A percentile compares a stretch with the other conserved stretches of the same genome.
phyloP scores from a whole-genome alignment of 2,888 invertebrate genomes.

The Andricus curvator region DNA sequence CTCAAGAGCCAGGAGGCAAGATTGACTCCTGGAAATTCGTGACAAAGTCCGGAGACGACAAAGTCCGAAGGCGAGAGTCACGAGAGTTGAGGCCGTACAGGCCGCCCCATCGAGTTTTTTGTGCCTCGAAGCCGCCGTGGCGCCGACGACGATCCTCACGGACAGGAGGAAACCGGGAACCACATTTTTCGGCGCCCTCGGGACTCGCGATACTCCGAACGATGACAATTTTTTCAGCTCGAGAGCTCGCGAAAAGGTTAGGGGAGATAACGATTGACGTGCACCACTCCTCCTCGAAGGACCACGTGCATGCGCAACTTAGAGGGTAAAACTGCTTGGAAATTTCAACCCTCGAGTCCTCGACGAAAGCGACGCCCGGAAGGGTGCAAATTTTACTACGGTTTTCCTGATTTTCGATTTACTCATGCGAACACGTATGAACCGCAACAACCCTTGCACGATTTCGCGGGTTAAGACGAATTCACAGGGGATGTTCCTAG shows the following conservation, averaged over 20 bases:
- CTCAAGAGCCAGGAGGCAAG: neutral
- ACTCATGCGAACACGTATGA: neutral
- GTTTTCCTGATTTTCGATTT: neutral
- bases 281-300: slow-evolving; percentile 43
- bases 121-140: slow-evolving; percentile 22
- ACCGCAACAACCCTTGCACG: neutral
- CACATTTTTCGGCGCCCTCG: slow-evolving; percentile 47
- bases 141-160: slow-evolving; percentile 46
- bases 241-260: slow-evolving; percentile 71
- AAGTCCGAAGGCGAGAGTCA: slow-evolving; percentile 50
- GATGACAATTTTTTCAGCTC: slow-evolving; percentile 49
- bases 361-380: neutral
- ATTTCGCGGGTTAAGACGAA: neutral
- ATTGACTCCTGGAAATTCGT: neutral
- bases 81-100: slow-evolving; percentile 24
- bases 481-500: neutral
- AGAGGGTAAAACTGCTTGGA: neutral
- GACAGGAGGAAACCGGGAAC: slow-evolving; percentile 44
- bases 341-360: neutral
- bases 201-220: slow-evolving; percentile 36
- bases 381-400: neutral
- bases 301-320: slow-evolving; percentile 11
- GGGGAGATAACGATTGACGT: slow-evolving; percentile 75
- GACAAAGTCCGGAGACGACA: slow-evolving; percentile 68
- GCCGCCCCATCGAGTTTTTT: slow-evolving; percentile 42